These are phyloP conservation scores for Merodon equestris DNA, from an alignment of 2,888 invertebrate species.

Conservation along the genomic window DNA sequence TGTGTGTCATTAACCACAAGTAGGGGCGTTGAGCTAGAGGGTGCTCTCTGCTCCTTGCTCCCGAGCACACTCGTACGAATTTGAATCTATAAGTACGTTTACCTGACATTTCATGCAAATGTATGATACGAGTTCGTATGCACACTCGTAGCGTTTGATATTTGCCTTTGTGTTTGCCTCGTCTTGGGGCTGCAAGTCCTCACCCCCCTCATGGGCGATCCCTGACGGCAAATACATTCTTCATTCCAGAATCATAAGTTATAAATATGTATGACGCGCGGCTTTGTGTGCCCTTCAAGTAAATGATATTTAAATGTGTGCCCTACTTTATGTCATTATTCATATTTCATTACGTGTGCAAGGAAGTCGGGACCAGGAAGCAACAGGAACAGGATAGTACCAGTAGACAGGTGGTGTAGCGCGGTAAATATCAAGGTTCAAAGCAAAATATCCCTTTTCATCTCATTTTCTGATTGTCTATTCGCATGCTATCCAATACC, in stretches of 20 bases:
- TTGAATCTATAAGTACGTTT: constrained; percentile 59
- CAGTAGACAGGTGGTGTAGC: not conserved
- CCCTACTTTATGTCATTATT: constrained; percentile 62
- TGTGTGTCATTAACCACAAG: constrained; percentile 34
- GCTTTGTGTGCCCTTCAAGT: constrained; percentile 62
- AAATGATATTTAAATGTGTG: constrained; percentile 67
- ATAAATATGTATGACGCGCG: constrained; percentile 61
- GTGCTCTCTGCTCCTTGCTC: not conserved
- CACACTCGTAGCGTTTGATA: constrained; percentile 24
- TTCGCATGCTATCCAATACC: constrained; percentile 14
- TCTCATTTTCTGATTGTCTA: constrained; percentile 47
- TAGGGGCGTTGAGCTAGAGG: not conserved
- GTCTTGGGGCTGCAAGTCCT: too few species aligned
- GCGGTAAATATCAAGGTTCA: constrained; percentile 1
- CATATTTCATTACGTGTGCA: constrained; percentile 51
- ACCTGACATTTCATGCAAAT: constrained; percentile 51
- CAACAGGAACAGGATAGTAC: not conserved
- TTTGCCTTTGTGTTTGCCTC: constrained; percentile 35
- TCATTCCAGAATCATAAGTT: constrained; percentile 65
- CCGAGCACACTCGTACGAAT: constrained; percentile 18
- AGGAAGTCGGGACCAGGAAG: constrained; percentile 26
- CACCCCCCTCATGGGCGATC: not conserved
- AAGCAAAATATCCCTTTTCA: constrained; percentile 48
- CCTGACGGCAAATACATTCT: constrained; percentile 42
- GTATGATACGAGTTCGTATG: constrained; percentile 4